Base-by-base conservation (phyloP, 2,113 vertebrate genomes). In the Nanorana parkeri region DNA sequence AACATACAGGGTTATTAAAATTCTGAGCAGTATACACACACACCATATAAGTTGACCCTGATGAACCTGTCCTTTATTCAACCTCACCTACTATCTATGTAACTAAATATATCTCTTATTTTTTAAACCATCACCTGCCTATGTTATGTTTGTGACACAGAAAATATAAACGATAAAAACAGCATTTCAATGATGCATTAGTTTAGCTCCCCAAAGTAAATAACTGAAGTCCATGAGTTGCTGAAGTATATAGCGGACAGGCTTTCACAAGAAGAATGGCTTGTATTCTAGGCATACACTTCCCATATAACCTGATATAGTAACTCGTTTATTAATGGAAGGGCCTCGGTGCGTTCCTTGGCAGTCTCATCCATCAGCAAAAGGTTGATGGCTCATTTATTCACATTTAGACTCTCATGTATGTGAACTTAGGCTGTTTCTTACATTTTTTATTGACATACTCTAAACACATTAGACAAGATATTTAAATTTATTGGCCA, bases 351-450 rank as follows among this genome's bases (percentile, higher is more conserved):
- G 28, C 52, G 13, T 55, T 47, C 54, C 54, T 29, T 80, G 78
- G 56, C 67, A 80, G 56, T 19, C 67, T 80, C 78, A 80, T 80
- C 78, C 78, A 80, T 80, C 78, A 80, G 32, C n/a, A 54, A 61
- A 72, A 76, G 56, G 68, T 64, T 73, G 78, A 73, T 64, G 19
- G 78, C 56, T 72, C 68, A 73, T 81, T 81, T 81, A 73, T 73
- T 51, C n/a, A 21, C 63, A 17, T 63, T 61, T 24, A 65, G 78
- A 29, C 47, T 41, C 67, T 73, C 78, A 72, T 32, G 68, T 73
- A 72, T 71, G 58, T 73, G 66, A 5, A 36, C 5, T 54, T 65
- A 56, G 26, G 64, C 20, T 54, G n/a, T 29, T 67, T 15, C 26
- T 67, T 67, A 67, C 19, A 52, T 8, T 54, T 65, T 52, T 20